A percentile compares a stretch with the other conserved stretches of the same genome.
phyloP scores from a whole-genome alignment of 2,113 vertebrate genomes.

The Orcinus orca region DNA sequence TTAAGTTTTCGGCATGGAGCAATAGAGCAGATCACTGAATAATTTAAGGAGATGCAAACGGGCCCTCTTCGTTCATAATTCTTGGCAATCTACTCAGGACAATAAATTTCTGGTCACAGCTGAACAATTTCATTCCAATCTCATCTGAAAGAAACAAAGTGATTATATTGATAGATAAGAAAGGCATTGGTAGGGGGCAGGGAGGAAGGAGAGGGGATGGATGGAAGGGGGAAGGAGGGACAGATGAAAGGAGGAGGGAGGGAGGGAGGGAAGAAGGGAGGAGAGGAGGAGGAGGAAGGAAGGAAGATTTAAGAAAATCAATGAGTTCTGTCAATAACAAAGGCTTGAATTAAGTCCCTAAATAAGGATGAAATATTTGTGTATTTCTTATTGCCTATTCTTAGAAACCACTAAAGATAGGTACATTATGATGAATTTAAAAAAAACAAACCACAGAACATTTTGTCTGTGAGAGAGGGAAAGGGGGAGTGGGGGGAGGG shows the following conservation, averaged over 20 bases:
- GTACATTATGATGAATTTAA: background rate
- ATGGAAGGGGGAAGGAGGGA: background rate
- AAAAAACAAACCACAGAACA: background rate
- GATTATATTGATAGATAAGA: slow-evolving; percentile 25
- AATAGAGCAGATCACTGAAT: slow-evolving; percentile 86
- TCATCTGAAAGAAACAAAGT: slow-evolving; percentile 80
- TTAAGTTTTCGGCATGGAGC: slow-evolving; percentile 80
- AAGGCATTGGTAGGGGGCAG: background rate
- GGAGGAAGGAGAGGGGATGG: no score
- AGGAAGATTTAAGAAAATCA: background rate
- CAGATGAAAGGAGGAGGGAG: accelerated
- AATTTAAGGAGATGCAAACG: slow-evolving; percentile 87
- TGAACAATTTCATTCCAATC: slow-evolving; percentile 77
- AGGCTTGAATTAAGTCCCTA: slow-evolving; percentile 36
- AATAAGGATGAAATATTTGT: slow-evolving; percentile 45
- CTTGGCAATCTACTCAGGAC: slow-evolving; percentile 85
- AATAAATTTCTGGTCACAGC: slow-evolving; percentile 85
- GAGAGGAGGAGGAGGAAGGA: no score
- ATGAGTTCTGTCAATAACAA: slow-evolving; percentile 27
- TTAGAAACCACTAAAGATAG: slow-evolving; percentile 55
- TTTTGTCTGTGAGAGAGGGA: background rate
- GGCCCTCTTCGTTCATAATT: slow-evolving; percentile 85
- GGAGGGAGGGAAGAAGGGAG: background rate
- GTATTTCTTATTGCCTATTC: slow-evolving; percentile 42
- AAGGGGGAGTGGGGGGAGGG: no score